Evolutionary conservation across 2,113 vertebrate species (phyloP).

Genomic region (Sialia sialis): DNA sequence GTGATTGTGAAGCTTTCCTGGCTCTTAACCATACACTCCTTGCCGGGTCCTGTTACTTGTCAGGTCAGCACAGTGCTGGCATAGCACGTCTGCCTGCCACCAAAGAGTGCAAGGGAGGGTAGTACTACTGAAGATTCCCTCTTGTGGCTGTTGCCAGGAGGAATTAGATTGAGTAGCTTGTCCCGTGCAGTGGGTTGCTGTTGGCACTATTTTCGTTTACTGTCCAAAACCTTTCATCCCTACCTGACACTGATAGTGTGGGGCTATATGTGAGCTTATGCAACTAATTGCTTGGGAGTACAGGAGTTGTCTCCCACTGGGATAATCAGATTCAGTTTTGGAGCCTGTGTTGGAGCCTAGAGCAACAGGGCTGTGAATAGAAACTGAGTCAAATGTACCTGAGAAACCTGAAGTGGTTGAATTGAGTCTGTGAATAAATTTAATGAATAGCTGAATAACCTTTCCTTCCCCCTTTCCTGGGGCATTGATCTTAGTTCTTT

Average conservation of each 20-base stretch:
- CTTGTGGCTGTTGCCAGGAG: neutral
- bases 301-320: neutral
- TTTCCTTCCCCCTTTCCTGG: neutral
- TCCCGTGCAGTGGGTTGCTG: neutral
- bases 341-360: neutral
- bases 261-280: neutral
- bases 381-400: neutral
- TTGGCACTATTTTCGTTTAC: neutral
- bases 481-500: neutral
- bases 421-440: neutral
- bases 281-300: neutral
- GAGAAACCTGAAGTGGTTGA: neutral
- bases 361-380: neutral
- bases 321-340: neutral
- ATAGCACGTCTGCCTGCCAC: neutral
- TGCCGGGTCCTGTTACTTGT: neutral
- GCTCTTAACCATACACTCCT: neutral
- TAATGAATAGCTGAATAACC: neutral
- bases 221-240: conserved; percentile 19
- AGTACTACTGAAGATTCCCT: neutral
- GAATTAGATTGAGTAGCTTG: neutral
- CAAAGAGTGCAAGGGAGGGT: neutral
- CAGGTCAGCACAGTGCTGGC: neutral
- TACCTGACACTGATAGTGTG: neutral
- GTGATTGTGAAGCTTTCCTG: neutral